A percentile compares a stretch with the other conserved stretches of the same genome.
phyloP scores from a whole-genome alignment of 2,888 invertebrate genomes.

The Rapana venosa region DNA sequence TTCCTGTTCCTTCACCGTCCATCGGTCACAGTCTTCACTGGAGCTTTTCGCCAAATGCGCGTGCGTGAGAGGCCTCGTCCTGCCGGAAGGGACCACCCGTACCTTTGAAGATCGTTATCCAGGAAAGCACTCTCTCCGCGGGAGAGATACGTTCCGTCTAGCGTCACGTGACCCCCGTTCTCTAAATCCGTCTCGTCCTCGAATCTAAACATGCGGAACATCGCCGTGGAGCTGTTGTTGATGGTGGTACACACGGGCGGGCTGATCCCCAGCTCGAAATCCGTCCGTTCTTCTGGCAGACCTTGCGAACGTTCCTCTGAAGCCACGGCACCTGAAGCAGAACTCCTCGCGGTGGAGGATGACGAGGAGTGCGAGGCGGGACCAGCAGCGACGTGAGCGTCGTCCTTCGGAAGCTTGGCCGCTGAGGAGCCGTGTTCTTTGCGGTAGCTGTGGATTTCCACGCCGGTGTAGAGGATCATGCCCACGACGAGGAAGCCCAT shows the following conservation, averaged over 20 bases:
- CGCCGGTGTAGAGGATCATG: constrained; percentile 44
- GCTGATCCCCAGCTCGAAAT: not conserved
- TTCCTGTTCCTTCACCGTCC: not conserved
- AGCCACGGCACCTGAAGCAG: not conserved
- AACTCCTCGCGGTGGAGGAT: not conserved
- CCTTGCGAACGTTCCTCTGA: not conserved
- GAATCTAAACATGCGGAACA: not conserved
- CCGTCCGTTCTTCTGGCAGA: not conserved
- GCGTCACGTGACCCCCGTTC: not conserved
- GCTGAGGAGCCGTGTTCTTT: not conserved
- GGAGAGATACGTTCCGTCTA: constrained; percentile 20
- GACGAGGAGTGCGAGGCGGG: not conserved
- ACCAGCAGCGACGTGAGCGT: not conserved
- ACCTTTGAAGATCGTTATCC: constrained; percentile 34
- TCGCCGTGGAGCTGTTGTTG: not conserved
- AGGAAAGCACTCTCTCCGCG: constrained; percentile 27
- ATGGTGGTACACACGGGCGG: not conserved
- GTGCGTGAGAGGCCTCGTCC: not conserved
- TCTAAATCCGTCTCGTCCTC: constrained; percentile 8
- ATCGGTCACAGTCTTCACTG: not conserved
- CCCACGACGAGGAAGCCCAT: constrained; percentile 38
- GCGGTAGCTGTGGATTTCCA: constrained; percentile 41
- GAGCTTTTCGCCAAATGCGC: not conserved
- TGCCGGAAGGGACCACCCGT: constrained; percentile 7
- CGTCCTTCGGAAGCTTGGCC: not conserved